Percentiles rank a stretch among this genome's conserved stretches.
Evolutionary conservation across 2,113 vertebrate genomes (phyloP).

Genomic region (Rhea pennata): DNA sequence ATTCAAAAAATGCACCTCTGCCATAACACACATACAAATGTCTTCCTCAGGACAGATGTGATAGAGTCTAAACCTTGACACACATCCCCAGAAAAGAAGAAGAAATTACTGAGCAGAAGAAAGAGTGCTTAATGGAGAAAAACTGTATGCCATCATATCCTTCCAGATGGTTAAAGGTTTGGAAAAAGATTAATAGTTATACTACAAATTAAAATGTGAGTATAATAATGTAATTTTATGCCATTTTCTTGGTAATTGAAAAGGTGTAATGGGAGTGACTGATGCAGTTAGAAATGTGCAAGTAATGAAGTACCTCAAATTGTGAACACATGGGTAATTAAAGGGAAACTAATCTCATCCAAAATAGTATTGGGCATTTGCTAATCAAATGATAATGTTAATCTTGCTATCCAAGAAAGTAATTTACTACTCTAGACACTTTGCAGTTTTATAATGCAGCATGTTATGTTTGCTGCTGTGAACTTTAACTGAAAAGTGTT

Average conservation of each 20-base stretch:
- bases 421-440: slow-evolving; percentile 32
- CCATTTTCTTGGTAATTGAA: slow-evolving; percentile 49
- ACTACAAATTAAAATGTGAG: slow-evolving; percentile 51
- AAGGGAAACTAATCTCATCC: slow-evolving; percentile 34
- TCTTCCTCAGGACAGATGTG: neutral
- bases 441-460: neutral
- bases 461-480: neutral
- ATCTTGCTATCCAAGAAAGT: slow-evolving; percentile 8
- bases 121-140: neutral
- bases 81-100: neutral
- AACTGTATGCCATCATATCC: neutral
- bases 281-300: slow-evolving; percentile 35
- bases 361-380: slow-evolving; percentile 29
- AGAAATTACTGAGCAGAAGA: neutral
- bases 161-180: neutral
- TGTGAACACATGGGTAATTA: slow-evolving; percentile 56
- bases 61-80: neutral
- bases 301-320: slow-evolving; percentile 53
- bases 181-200: slow-evolving; percentile 48
- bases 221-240: slow-evolving; percentile 52
- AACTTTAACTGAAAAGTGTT: neutral
- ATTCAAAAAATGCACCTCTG: neutral
- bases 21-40: neutral
- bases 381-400: slow-evolving; percentile 45
- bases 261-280: slow-evolving; percentile 45